Conservation (phyloP, 35 echinoderm and acorn worm genomes). For the Ophioderma brevispina region DNA sequence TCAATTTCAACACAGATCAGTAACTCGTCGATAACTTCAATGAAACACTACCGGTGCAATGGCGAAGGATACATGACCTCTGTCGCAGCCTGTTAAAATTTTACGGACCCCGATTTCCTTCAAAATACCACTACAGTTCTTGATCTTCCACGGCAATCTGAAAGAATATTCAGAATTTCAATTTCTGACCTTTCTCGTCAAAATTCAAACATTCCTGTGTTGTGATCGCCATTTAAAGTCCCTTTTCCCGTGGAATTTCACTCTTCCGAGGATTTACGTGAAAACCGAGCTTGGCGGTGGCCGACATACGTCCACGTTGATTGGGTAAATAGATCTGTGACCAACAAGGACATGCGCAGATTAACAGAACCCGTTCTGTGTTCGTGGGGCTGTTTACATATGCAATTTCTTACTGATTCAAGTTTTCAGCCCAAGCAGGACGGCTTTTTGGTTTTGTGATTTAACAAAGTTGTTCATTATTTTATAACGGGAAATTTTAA, state of each 20-base stretch:
- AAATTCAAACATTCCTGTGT: neutral
- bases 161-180: neutral
- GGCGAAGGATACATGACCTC: constrained; percentile 1
- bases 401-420: constrained; percentile 33
- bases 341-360: constrained; percentile 18
- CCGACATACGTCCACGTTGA: constrained; percentile 22
- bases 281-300: constrained; percentile 68
- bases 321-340: constrained; percentile 37
- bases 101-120: neutral
- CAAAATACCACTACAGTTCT: neutral
- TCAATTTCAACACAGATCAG: neutral
- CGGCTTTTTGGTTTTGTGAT: too few species aligned
- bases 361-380: constrained; percentile 1
- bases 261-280: neutral
- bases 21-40: too few species aligned
- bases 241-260: constrained; percentile 20
- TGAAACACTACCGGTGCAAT: neutral
- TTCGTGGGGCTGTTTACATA: constrained; percentile 61
- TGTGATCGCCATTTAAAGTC: neutral
- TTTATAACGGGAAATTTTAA: neutral
- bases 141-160: neutral
- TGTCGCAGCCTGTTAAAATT: neutral
- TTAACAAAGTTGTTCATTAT: too few species aligned
- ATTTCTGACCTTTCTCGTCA: too few species aligned
- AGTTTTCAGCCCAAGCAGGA: too few species aligned